Base-by-base conservation (phyloP, 2,797 vertebrate species). In the Epinephelus coioides region DNA sequence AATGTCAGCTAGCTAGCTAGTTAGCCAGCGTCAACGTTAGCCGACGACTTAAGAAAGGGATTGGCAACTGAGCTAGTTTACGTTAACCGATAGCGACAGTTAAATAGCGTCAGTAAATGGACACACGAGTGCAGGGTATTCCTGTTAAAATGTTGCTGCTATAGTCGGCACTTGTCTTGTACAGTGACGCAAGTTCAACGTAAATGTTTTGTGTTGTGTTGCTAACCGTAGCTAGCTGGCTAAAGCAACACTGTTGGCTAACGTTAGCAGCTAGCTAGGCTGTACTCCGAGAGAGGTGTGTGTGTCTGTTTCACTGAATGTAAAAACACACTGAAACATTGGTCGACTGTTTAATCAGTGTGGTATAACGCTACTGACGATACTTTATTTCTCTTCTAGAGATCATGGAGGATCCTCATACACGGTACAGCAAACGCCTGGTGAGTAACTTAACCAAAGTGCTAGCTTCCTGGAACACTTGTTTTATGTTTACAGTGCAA, bases 401-500 rank as follows among this genome's bases (percentile, higher is more conserved):
- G 86, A 91, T 40, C 2, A 98, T 97, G 76, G 97, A 97, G 88
- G 97, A 97, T 86, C 93, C 95, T 64, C 95, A 96, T 73, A 96
- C 97, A 86, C 97, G 98, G 64, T 98, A 98, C 94, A 99, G 98
- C 94, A 97, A 99, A 92, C 96, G 98, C 92, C 93, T 99, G 97
- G 98, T 99, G 88, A 97, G 97, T 97, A 84, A 80, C 82, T 79
- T 50, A 10, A 49, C 17, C 34, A 18, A 56, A 74, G 30, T 73
- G 63, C 27, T 71, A 75, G 55, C 66, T 61, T 13, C 40, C 50
- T 6, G n/a, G 53, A 73, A 51, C 73, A 71, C 55, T 76, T 76
- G 40, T 47, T 69, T 73, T 56, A 40, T 82, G 59, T 83, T 80
- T 56, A 81, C 38, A 53, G 7, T 56, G n/a, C 25, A 18, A 27